A percentile compares a stretch with the other conserved stretches of the same genome.
Conservation (phyloP, 2,888 invertebrate species). For the Conistra vaccinii region DNA sequence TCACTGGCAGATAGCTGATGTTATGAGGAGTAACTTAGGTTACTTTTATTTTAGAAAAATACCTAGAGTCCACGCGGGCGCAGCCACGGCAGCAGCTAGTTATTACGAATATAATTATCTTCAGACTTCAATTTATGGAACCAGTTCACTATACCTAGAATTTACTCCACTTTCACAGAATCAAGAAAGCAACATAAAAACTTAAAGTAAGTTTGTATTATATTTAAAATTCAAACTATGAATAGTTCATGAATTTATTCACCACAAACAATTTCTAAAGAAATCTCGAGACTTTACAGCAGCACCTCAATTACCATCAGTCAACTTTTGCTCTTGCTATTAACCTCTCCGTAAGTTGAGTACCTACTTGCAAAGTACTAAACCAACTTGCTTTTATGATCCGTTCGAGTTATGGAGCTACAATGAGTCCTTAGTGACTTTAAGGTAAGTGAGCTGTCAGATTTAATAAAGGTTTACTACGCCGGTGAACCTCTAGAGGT, state of each 20-base stretch:
- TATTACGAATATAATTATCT: background rate
- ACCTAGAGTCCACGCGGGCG: too few species aligned
- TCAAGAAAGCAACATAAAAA: background rate
- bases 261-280: constrained; percentile 15
- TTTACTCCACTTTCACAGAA: background rate
- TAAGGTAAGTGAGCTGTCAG: constrained; percentile 39
- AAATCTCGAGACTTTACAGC: constrained; percentile 20
- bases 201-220: background rate
- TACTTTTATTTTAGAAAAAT: too few species aligned
- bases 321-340: constrained; percentile 31
- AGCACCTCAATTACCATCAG: constrained; percentile 17
- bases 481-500: background rate
- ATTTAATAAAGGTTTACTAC: constrained; percentile 43
- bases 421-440: constrained; percentile 41
- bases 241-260: constrained; percentile 1
- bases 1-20: too few species aligned
- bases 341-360: constrained; percentile 40
- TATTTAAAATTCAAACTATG: background rate
- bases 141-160: background rate
- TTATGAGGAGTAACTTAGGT: too few species aligned
- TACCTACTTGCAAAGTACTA: constrained; percentile 35
- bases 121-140: background rate
- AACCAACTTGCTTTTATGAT: constrained; percentile 47
- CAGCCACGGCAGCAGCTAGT: too few species aligned
- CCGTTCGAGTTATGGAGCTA: constrained; percentile 31